A percentile compares a stretch with the other conserved stretches of the same genome.
Conservation (phyloP, 2,113 vertebrate species). For the Carlito syrichta region DNA sequence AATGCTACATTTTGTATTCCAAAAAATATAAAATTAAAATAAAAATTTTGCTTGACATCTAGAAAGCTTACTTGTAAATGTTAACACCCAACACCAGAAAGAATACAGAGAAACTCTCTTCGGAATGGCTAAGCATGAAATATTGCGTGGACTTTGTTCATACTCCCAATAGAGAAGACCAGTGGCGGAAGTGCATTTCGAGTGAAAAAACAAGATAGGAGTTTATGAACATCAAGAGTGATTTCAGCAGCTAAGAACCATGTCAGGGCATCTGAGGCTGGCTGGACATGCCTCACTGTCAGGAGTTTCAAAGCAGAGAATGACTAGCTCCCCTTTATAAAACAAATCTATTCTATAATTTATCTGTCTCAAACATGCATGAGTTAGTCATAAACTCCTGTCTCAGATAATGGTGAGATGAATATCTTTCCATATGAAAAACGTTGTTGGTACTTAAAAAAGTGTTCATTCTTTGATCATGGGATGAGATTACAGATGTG, state of each 20-base stretch:
- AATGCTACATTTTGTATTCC: background rate
- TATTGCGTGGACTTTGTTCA: background rate
- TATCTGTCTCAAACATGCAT: background rate
- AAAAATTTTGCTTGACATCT: background rate
- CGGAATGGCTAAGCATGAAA: background rate
- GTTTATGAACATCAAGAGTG: background rate
- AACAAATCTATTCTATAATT: background rate
- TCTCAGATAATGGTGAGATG: background rate
- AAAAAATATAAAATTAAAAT: constrained; percentile 19
- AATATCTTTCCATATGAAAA: background rate
- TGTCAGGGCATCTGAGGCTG: background rate
- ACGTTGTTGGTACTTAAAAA: background rate
- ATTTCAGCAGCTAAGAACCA: background rate
- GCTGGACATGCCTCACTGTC: background rate
- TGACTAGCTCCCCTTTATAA: background rate
- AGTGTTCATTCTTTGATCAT: background rate
- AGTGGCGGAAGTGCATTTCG: background rate
- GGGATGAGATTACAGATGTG: background rate
- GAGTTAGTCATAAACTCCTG: background rate
- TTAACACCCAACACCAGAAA: background rate
- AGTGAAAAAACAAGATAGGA: background rate
- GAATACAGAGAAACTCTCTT: background rate
- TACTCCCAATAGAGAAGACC: background rate
- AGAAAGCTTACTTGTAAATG: background rate
- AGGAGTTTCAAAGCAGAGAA: background rate